phyloP scores from a whole-genome alignment of 92 coral and sea anemone species.

The Zoanthus sociatus region DNA sequence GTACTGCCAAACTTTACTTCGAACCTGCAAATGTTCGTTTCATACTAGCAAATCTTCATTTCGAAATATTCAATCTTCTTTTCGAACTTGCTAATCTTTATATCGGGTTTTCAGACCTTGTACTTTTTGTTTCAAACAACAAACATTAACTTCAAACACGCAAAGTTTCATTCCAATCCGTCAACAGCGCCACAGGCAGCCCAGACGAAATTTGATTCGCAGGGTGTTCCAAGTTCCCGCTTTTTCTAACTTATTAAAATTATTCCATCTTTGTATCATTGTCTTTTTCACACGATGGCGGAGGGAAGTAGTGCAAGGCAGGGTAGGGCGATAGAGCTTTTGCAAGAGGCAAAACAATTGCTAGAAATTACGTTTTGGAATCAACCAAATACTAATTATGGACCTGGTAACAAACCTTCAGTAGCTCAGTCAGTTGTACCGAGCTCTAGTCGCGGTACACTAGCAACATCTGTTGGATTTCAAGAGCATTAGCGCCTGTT shows the following conservation, averaged over 20 bases:
- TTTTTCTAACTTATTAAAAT: constrained; percentile 52
- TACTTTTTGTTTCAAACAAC: no score
- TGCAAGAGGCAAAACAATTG: constrained; percentile 47
- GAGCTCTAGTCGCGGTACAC: not conserved
- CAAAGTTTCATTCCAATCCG: no score
- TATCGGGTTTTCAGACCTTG: no score
- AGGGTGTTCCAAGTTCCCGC: constrained; percentile 42
- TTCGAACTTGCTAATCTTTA: no score
- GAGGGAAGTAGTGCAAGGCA: constrained; percentile 47
- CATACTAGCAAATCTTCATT: no score
- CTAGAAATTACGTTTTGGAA: constrained; percentile 37
- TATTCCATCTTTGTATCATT: constrained; percentile 38
- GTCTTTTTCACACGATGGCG: constrained; percentile 53
- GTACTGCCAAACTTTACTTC: no score
- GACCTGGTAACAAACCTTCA: constrained; percentile 4
- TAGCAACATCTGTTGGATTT: constrained; percentile 1
- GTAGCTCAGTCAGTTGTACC: constrained; percentile 14
- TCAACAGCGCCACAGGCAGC: no score
- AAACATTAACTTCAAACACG: no score
- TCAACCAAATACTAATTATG: constrained; percentile 1
- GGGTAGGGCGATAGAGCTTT: constrained; percentile 55
- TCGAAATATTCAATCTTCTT: no score
- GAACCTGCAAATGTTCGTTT: no score
- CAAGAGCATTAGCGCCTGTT: constrained; percentile 14
- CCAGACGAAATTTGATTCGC: no score